These are phyloP conservation scores for Alligator sinensis DNA, from an alignment of 2,113 vertebrate genomes.

Conservation along the genomic window DNA sequence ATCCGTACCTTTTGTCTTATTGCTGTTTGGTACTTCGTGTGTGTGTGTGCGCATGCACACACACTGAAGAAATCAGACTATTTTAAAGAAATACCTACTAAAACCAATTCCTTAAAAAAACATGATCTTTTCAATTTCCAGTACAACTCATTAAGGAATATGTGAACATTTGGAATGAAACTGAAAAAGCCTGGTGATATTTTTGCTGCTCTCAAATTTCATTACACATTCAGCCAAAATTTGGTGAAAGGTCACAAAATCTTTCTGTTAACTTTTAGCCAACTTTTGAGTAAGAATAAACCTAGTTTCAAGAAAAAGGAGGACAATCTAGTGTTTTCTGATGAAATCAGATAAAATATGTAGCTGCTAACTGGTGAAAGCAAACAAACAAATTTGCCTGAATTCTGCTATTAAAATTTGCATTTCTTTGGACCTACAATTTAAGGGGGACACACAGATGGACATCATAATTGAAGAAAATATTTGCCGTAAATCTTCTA, in stretches of 20 bases:
- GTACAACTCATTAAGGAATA: background rate
- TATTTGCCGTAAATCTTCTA: background rate
- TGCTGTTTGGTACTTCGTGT: background rate
- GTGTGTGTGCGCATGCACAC: too few species aligned
- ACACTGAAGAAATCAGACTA: background rate
- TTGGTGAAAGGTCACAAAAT: background rate
- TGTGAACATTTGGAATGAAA: background rate
- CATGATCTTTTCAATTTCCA: background rate
- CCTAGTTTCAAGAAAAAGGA: background rate
- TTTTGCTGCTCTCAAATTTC: background rate
- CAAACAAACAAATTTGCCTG: background rate
- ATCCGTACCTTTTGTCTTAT: background rate
- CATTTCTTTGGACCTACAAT: background rate
- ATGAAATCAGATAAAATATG: background rate
- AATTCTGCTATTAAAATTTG: background rate
- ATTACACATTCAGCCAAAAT: background rate
- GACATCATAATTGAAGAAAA: background rate
- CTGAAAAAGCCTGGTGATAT: background rate
- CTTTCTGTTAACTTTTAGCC: background rate
- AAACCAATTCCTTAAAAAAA: background rate
- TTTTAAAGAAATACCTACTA: background rate
- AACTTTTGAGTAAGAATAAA: background rate
- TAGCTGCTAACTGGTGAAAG: background rate
- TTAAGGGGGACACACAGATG: background rate
- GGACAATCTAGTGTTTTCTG: background rate